Evolutionary conservation across 2,113 vertebrate genomes (phyloP).

Genomic region (Entelurus aequoreus): DNA sequence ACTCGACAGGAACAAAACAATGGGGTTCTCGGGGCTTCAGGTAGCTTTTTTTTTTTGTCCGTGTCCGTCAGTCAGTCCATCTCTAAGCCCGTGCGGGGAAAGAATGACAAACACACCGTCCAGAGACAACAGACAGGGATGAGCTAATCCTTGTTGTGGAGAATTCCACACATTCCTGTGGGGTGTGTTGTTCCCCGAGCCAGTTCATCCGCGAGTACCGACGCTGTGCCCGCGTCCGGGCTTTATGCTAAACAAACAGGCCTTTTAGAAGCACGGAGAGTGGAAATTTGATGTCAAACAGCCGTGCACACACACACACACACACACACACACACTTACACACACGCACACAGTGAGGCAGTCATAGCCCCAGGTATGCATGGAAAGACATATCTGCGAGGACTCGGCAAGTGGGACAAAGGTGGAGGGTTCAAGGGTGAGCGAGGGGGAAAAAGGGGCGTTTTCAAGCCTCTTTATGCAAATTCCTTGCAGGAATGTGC

Average conservation of each 20-base stretch:
- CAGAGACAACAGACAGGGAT: conserved; percentile 66
- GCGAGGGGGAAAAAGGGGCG: conserved; percentile 6
- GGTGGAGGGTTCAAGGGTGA: conserved; percentile 48
- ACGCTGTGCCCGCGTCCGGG: conserved; percentile 35
- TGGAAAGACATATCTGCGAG: conserved; percentile 26
- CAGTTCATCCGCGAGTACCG: conserved; percentile 44
- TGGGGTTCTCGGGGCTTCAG: conserved; percentile 1
- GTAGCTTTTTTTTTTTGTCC: conserved; percentile 7
- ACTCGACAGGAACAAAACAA: not conserved
- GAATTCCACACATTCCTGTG: conserved; percentile 69
- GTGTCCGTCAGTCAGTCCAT: conserved; percentile 25
- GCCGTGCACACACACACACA: conserved; percentile 15
- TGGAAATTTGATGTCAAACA: conserved; percentile 46
- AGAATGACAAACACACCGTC: conserved; percentile 55
- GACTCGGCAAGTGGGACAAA: conserved; percentile 29
- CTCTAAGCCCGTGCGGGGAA: conserved; percentile 44
- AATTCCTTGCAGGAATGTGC: not conserved
- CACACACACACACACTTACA: not conserved
- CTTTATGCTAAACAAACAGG: conserved; percentile 56
- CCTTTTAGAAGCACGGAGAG: conserved; percentile 12
- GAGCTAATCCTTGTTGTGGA: conserved; percentile 70
- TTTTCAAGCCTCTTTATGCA: not conserved
- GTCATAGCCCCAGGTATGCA: conserved; percentile 22
- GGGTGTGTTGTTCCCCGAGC: conserved; percentile 49
- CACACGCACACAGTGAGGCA: conserved; percentile 3